Base-by-base conservation (phyloP, 1,140 invertebrate species). In the Aphidius gifuensis region DNA sequence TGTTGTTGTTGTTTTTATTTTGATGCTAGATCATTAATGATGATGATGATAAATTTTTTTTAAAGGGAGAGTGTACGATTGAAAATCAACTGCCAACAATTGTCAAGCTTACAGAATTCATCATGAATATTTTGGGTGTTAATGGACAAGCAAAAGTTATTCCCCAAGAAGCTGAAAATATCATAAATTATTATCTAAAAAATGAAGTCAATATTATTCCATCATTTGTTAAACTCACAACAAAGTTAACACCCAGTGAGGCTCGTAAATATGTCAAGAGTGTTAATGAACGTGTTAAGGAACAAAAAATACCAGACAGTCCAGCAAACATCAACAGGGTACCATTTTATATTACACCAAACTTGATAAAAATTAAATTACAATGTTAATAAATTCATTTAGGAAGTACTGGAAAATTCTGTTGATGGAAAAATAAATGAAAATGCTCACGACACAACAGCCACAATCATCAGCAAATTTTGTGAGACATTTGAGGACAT, bases 51-150 rank as follows among this genome's bases (percentile, higher is more conserved):
- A 50, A 60, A 53, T 16, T n/a, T 51, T 57, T 58, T 55, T 32
- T 16, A 48, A 32, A 70, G 69, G 67, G 69, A 21, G 56, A 67
- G 49, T 64, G 57, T 66, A 6, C 56, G 42, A 62, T 65, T 32
- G 51, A 64, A n/a, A 58, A 65, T 11, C 66, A 70, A 60, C 16
- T 67, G 11, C n/a, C 53, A 38, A 63, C 67, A 43, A 54, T 70
- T 32, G 16, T 56, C 8, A 61, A 58, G 16, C 58, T 70, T 5
- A 64, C 38, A 32, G 11, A 55, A 23, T 67, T 64, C 50, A 63
- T 68, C 1, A 67, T 67, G 44, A 63, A 64, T 47, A 45, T 65
- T 23, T 21, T 62, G 3, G 44, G 40, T 2, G 44, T 48, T 6
- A 46, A 56, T 16, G 40, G 49, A 38, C 39, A 32, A 11, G n/a